A percentile compares a stretch with the other conserved stretches of the same genome.
These are phyloP conservation scores for Oncorhynchus kisutch DNA, from an alignment of 2,113 vertebrate genomes.

Conservation along the genomic window DNA sequence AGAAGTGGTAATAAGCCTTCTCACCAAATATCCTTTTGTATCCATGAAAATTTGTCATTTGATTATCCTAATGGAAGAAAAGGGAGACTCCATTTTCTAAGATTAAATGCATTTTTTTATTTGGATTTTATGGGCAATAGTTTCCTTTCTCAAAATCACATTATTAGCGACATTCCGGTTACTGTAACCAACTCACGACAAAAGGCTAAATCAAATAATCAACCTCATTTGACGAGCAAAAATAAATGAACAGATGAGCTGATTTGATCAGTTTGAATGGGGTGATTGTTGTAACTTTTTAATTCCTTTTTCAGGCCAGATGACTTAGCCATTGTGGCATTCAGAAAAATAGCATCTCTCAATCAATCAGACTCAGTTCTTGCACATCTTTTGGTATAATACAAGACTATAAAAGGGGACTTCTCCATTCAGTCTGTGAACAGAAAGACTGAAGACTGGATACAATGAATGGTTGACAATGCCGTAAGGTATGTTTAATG, in stretches of 20 bases:
- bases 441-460: conserved; percentile 25
- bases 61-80: conserved; percentile 31
- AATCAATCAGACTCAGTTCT: conserved; percentile 26
- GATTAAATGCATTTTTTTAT: conserved; percentile 27
- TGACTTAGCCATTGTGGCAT: not conserved
- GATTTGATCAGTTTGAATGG: conserved; percentile 26
- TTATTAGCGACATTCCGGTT: not conserved
- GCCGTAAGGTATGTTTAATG: conserved; percentile 24
- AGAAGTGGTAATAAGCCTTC: conserved; percentile 36
- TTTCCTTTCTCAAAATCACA: conserved; percentile 2
- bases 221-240: conserved; percentile 15
- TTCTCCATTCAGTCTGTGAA: conserved; percentile 42
- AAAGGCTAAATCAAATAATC: conserved; percentile 39
- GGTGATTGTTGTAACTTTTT: not conserved
- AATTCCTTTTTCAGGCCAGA: not conserved
- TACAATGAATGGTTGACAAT: conserved; percentile 26
- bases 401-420: conserved; percentile 20
- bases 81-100: conserved; percentile 12
- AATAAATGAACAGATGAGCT: not conserved
- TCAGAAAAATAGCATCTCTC: conserved; percentile 3
- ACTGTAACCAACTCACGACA: conserved; percentile 12
- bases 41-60: conserved; percentile 34
- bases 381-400: conserved; percentile 34
- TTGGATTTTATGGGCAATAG: conserved; percentile 18
- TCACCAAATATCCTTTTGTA: conserved; percentile 39